Percentiles rank a stretch among this genome's conserved stretches.
phyloP scores from a whole-genome alignment of 1,140 invertebrate species.

The Euura lappo region DNA sequence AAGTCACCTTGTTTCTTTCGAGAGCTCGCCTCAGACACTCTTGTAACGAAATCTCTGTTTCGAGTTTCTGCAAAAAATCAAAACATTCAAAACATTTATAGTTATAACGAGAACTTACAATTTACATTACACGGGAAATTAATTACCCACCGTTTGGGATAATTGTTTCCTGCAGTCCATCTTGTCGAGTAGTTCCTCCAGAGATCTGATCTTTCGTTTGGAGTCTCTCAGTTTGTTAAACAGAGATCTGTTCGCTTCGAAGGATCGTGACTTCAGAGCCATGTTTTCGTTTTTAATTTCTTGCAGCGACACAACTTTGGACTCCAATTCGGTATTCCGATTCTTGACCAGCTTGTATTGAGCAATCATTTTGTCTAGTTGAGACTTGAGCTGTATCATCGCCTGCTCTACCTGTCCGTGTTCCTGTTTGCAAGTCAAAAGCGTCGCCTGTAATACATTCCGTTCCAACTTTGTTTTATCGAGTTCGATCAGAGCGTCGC shows the following conservation, averaged over 20 bases:
- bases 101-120: too few species aligned
- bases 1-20: constrained; percentile 36
- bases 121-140: too few species aligned
- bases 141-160: constrained; percentile 17
- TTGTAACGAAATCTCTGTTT: constrained; percentile 31
- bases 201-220: constrained; percentile 29
- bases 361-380: constrained; percentile 46
- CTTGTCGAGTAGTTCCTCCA: constrained; percentile 32
- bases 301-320: constrained; percentile 40
- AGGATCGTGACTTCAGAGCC: constrained; percentile 36
- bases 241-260: constrained; percentile 35
- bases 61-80: constrained; percentile 34
- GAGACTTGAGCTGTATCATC: constrained; percentile 40
- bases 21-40: constrained; percentile 37
- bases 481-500: constrained; percentile 26
- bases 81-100: too few species aligned
- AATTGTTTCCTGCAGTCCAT: constrained; percentile 26
- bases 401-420: constrained; percentile 45
- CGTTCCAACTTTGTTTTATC: constrained; percentile 40
- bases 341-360: constrained; percentile 47
- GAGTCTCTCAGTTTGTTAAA: constrained; percentile 40
- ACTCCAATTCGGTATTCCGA: constrained; percentile 43
- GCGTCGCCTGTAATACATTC: constrained; percentile 33
- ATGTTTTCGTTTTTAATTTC: constrained; percentile 42
- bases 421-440: constrained; percentile 43